These are phyloP conservation scores for Ptychochromis oligacanthus DNA, from an alignment of 2,113 vertebrate species.

Conservation along the genomic window DNA sequence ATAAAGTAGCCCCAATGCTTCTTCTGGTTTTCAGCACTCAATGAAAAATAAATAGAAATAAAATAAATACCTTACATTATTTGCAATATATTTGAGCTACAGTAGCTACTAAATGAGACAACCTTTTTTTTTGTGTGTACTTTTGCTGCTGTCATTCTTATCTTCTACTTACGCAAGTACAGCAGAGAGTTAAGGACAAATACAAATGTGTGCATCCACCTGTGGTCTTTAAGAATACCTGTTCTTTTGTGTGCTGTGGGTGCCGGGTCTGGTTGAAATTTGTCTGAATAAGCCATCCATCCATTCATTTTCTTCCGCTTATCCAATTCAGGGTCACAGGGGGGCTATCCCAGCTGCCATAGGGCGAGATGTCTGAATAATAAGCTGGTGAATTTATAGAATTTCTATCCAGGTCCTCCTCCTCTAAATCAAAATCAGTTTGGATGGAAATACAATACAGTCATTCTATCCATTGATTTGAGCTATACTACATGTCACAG, in stretches of 20 bases:
- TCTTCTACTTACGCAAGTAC: neutral
- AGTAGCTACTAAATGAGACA: neutral
- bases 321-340: too few species aligned
- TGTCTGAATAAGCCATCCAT: constrained; percentile 27
- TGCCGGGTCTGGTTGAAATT: constrained; percentile 28
- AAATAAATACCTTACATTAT: neutral
- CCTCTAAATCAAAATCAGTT: constrained; percentile 52
- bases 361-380: constrained; percentile 27
- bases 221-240: neutral
- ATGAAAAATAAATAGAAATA: neutral
- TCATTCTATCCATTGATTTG: constrained; percentile 56
- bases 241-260: neutral
- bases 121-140: neutral
- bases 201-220: neutral
- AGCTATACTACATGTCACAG: constrained; percentile 33
- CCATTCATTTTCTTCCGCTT: too few species aligned
- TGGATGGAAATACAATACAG: constrained; percentile 56
- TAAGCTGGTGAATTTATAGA: constrained; percentile 24
- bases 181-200: neutral
- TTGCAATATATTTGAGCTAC: neutral
- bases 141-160: neutral
- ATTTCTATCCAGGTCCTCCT: neutral
- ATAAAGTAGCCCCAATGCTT: constrained; percentile 25
- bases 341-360: too few species aligned
- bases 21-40: neutral